These are phyloP conservation scores for Tetramorium alpestre DNA, from an alignment of 1,140 invertebrate genomes.

Conservation along the genomic window DNA sequence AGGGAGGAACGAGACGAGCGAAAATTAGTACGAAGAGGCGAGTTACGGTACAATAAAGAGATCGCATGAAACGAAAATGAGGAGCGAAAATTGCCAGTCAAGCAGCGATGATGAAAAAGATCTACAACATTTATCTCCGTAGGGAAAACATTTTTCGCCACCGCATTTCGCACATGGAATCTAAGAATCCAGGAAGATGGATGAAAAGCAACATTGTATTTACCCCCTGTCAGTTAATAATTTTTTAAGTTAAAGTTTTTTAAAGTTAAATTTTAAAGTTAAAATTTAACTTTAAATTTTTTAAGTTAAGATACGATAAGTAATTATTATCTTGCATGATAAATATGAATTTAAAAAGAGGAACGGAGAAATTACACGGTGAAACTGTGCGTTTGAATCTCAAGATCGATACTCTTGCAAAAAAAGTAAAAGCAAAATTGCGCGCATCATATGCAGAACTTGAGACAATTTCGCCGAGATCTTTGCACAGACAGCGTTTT, in stretches of 20 bases:
- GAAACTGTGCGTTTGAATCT: background rate
- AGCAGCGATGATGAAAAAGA: background rate
- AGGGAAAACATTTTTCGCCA: background rate
- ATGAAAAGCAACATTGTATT: background rate
- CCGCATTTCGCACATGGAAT: background rate
- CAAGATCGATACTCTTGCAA: background rate
- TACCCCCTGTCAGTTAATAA: background rate
- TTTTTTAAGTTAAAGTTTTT: background rate
- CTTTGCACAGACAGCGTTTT: background rate
- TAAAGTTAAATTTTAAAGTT: too few relatives aligned
- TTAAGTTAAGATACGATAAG: background rate
- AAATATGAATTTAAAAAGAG: background rate
- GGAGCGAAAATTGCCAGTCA: constrained; percentile 17
- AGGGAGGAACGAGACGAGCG: background rate
- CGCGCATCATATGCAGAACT: background rate
- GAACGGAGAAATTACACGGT: background rate
- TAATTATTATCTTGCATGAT: background rate
- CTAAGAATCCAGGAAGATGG: background rate
- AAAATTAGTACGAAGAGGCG: constrained; percentile 13
- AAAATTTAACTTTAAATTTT: too few relatives aligned
- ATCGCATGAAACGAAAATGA: constrained; percentile 15
- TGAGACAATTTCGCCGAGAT: background rate
- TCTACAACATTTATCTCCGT: background rate
- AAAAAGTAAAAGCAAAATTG: background rate
- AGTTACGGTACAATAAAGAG: constrained; percentile 16